Base-by-base conservation (phyloP, 2,797 vertebrate genomes). In the Rhinella marina region DNA sequence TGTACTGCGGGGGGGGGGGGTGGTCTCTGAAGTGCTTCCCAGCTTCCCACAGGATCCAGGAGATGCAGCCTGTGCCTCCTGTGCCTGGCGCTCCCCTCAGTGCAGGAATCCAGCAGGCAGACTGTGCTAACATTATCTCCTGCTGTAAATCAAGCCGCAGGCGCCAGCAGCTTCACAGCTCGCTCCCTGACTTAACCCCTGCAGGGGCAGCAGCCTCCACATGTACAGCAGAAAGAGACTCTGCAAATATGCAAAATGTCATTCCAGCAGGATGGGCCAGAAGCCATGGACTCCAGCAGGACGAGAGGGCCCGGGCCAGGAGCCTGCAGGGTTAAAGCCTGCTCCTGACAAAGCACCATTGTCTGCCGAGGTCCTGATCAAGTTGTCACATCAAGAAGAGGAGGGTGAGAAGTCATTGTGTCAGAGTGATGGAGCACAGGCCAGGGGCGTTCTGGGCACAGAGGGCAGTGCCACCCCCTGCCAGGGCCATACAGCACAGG, bases 61-160 rank as follows among this genome's bases (percentile, higher is more conserved):
- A 88, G 79, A 66, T 52, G 48, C 75, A 16, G 57, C 62, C 62
- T 77, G 50, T 61, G 41, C 80, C 79, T 82, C 59, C 73, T 52
- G 73, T 82, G 86, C 80, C 86, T 87, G 73, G 73, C 84, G 5
- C 32, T 10, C 70, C 70, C 29, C 72, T 84, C 82, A 64, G 88
- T 82, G 72, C 79, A 82, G 82, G 88, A 88, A 82, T 88, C 88
- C 88, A 86, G 86, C 50, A 73, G 57, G 81, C 87, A 88, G 88
- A 89, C 88, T 86, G 88, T 86, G 75, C 88, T 89, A 82, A 89
- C 75, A 86, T 89, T 77, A 81, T n/a, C 89, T 84, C 70, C 84
- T 16, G 79, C 88, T 86, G 84, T 89, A 86, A 89, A 89, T 89
- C 88, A 86, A 82, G 80, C 84, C 84, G 23, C 79, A 86, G 88